Evolutionary conservation across 1,140 invertebrate genomes (phyloP).

Genomic region (Aphelenchoides avenae): DNA sequence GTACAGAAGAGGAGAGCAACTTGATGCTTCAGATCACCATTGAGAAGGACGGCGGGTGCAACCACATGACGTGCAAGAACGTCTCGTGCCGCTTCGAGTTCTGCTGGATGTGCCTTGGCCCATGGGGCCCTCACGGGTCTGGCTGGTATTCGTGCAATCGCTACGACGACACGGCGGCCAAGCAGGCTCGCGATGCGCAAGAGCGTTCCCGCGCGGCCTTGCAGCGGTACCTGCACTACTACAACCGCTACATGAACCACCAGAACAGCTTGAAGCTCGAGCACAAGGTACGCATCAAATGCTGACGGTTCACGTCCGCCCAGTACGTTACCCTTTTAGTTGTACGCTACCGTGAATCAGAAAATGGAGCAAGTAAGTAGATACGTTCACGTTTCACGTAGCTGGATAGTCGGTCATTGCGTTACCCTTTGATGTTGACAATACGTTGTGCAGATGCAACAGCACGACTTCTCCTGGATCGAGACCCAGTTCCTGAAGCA

Average conservation of each 20-base stretch:
- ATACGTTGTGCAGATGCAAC: conserved; percentile 73
- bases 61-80: conserved; percentile 99
- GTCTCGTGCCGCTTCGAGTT: conserved; percentile 96
- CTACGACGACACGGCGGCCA: conserved; percentile 93
- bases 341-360: too few species aligned
- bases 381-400: too few species aligned
- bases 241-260: conserved; percentile 98
- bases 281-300: conserved; percentile 80
- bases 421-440: too few species aligned
- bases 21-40: conserved; percentile 40
- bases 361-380: too few species aligned
- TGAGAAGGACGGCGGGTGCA: conserved; percentile 72
- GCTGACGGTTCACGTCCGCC: too few species aligned
- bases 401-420: too few species aligned
- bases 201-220: conserved; percentile 80
- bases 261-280: conserved; percentile 98
- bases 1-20: neutral
- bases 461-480: conserved; percentile 98
- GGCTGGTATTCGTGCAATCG: conserved; percentile 87
- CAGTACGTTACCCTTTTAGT: too few species aligned
- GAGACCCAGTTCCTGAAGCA: conserved; percentile 96
- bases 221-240: conserved; percentile 94
- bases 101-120: conserved; percentile 97
- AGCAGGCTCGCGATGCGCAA: conserved; percentile 88
- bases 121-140: conserved; percentile 91